These are phyloP conservation scores for Sphaeridia pumilis DNA, from an alignment of 2,888 invertebrate genomes.

Conservation along the genomic window DNA sequence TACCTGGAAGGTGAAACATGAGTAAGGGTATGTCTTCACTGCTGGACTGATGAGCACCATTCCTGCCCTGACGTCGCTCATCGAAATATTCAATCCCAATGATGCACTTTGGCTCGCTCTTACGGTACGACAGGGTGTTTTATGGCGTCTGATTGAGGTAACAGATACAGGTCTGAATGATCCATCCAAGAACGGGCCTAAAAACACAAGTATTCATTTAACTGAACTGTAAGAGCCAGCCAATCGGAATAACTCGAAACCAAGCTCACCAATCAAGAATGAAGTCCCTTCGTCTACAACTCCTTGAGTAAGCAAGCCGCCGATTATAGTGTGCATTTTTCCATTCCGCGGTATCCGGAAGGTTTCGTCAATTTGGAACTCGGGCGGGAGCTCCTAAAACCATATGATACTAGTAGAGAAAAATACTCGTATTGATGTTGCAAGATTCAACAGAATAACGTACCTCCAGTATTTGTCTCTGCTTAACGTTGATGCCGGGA, in stretches of 20 bases:
- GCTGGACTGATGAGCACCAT: slow-evolving; percentile 63
- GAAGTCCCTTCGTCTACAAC: slow-evolving; percentile 64
- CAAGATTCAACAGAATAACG: too few relatives aligned
- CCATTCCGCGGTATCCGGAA: slow-evolving; percentile 72
- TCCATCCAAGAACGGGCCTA: slow-evolving; percentile 64
- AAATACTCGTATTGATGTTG: not conserved
- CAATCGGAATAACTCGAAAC: too few relatives aligned
- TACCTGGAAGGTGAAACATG: slow-evolving; percentile 48
- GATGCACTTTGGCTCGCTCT: slow-evolving; percentile 85
- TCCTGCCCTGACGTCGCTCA: slow-evolving; percentile 58
- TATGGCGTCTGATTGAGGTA: slow-evolving; percentile 79
- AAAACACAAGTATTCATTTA: slow-evolving; percentile 4
- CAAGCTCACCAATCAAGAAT: slow-evolving; percentile 45
- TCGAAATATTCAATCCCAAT: slow-evolving; percentile 53
- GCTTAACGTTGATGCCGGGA: slow-evolving; percentile 52
- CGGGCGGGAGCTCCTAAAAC: slow-evolving; percentile 44
- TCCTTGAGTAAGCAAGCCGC: slow-evolving; percentile 73
- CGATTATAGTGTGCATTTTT: slow-evolving; percentile 53
- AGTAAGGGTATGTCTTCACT: slow-evolving; percentile 41
- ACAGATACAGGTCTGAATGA: slow-evolving; percentile 65
- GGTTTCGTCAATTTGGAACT: slow-evolving; percentile 90
- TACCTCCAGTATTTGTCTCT: slow-evolving; percentile 57
- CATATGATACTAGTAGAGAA: not conserved
- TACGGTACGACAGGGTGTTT: slow-evolving; percentile 76
- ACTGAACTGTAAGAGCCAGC: not conserved